Evolutionary conservation across 2,888 invertebrate genomes (phyloP), one percentile per base, ranked within the genome.

Genomic region (Leptopilina syphax): DNA sequence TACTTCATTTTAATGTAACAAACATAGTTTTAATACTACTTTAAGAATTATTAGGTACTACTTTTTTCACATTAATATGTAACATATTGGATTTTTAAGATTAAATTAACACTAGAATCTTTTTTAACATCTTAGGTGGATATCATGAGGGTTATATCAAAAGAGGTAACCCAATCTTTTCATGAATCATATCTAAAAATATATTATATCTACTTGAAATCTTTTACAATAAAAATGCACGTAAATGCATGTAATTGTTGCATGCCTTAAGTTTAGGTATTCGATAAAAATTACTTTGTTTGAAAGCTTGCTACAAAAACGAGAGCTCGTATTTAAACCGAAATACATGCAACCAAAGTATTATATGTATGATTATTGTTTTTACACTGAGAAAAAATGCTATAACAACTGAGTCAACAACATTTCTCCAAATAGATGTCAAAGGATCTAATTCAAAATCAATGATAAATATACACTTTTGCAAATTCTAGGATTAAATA

Each of bases 81-180:
- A 70, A 47, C 12, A 54, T 27, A 24, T 27, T 27, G 0, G 0
- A 7, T 27, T 27, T 34, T 34, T 66, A 57, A 24, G 10, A 76
- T 65, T 27, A 12, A 76, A 73, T 47, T 78, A 65, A 77, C 77
- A 24, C 27, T 47, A 12, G 18, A 44, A 65, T 78, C 77, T 57
- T 82, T 81, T 63, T 73, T 86, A 81, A 80, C 82, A 83, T 84
- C 92, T 87, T 93, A 94, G 94, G 93, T 89, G 88, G 88, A 84
- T 93, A 93, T 90, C 94, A 94, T 89, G 94, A 94, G 89, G 92
- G 93, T 88, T 94, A 94, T 92, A 95, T 95, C 92, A 94, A 95
- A 90, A 94, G 96, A 95, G 96, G 96, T 95, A 95, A 94, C 83
- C 81, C 84, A 85, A 85, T 84, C 87, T 85, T 86, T 81, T 83